Conservation (phyloP, 2,113 vertebrate genomes). For the Odobenus rosmarus region DNA sequence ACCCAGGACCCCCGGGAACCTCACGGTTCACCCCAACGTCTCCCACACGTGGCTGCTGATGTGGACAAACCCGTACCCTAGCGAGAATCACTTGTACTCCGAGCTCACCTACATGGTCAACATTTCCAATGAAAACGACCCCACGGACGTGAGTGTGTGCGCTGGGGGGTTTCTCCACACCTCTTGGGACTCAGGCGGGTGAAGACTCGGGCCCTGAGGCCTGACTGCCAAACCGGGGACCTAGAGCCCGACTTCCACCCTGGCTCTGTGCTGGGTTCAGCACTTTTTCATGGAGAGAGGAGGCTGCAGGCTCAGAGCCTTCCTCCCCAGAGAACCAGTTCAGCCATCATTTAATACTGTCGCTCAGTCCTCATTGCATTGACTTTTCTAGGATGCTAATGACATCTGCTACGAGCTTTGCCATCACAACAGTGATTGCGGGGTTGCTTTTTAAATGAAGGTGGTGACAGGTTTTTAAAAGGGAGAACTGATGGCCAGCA, state of each 20-base stretch:
- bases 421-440: background rate
- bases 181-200: accelerated
- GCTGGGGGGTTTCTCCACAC: accelerated
- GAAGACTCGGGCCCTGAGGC: background rate
- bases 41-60: constrained; percentile 74
- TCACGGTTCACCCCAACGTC: background rate
- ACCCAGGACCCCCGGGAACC: constrained; percentile 79
- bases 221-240: background rate
- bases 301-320: background rate
- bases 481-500: background rate
- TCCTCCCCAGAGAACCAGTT: background rate
- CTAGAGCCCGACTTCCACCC: background rate
- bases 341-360: accelerated
- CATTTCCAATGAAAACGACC: constrained; percentile 76
- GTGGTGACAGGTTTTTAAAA: background rate
- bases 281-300: background rate
- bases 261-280: background rate
- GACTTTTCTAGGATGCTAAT: background rate
- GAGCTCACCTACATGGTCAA: constrained; percentile 78
- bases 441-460: background rate
- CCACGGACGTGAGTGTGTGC: constrained; percentile 67
- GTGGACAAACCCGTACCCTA: constrained; percentile 78
- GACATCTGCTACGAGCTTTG: no score
- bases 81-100: accelerated
- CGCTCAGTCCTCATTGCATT: background rate